phyloP scores from a whole-genome alignment of 2,888 invertebrate species.

The Melangyna quadrimaculata region DNA sequence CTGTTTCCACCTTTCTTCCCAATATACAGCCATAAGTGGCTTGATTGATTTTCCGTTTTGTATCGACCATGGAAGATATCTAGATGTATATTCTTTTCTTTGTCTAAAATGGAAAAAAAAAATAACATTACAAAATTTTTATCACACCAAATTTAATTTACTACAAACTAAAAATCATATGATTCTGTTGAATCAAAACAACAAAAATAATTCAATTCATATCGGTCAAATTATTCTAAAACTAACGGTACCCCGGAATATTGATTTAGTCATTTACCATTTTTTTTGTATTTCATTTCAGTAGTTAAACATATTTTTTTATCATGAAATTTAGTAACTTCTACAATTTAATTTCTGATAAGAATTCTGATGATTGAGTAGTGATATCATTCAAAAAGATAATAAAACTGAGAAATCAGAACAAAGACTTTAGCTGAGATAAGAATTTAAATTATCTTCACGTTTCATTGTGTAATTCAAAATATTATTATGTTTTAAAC shows the following conservation, averaged over 20 bases:
- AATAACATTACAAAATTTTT: not conserved
- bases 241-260: no score
- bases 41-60: conserved; percentile 88
- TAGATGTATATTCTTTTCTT: conserved; percentile 87
- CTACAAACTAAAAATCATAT: not conserved
- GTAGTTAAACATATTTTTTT: not conserved
- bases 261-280: no score
- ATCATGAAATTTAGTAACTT: not conserved
- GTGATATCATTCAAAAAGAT: not conserved
- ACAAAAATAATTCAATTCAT: no score
- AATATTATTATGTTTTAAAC: not conserved
- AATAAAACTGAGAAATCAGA: not conserved
- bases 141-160: not conserved
- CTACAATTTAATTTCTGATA: not conserved
- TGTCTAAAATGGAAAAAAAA: conserved; percentile 83
- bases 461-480: not conserved
- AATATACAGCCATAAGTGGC: conserved; percentile 93
- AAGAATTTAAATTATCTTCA: not conserved
- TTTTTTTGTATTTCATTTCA: no score
- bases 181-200: no score
- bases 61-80: conserved; percentile 94
- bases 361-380: not conserved
- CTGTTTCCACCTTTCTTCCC: conserved; percentile 97
- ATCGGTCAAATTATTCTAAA: no score
- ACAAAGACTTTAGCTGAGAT: not conserved